These are phyloP conservation scores for Alexandromys fortis DNA, from an alignment of 2,113 vertebrate genomes.

Conservation along the genomic window DNA sequence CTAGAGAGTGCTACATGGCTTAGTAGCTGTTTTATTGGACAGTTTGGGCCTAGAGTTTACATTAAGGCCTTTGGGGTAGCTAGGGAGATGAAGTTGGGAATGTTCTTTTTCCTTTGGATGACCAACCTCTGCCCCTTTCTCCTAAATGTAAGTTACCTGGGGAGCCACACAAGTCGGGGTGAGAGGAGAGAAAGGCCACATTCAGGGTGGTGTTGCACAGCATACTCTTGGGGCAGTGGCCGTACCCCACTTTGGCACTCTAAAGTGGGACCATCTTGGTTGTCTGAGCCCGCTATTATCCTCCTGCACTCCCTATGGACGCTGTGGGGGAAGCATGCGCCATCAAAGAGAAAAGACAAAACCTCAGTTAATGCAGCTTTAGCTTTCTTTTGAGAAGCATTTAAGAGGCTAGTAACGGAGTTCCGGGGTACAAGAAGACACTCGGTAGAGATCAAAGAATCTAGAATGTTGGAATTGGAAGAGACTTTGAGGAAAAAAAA, in stretches of 20 bases:
- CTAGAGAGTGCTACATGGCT: not conserved
- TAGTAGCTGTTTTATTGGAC: not conserved
- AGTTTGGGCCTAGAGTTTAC: not conserved
- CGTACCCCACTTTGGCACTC: not conserved
- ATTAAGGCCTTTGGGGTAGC: not conserved
- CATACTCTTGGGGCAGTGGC: not conserved
- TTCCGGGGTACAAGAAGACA: not conserved
- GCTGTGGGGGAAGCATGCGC: not conserved
- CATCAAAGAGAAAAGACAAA: not conserved
- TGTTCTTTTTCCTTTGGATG: not conserved
- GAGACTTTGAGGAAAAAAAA: not conserved
- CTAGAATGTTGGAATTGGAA: not conserved
- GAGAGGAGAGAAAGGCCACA: not conserved
- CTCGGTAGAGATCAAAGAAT: slow-evolving; percentile 3
- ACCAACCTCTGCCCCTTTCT: not conserved
- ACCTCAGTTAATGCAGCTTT: not conserved
- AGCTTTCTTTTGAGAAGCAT: slow-evolving; percentile 32
- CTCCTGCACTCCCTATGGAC: not conserved
- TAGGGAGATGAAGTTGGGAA: not conserved
- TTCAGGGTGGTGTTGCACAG: not conserved
- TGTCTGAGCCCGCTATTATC: not conserved
- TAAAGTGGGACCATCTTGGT: not conserved
- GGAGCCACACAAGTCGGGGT: no score
- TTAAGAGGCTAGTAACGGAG: not conserved
- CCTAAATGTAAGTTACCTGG: not conserved